These are phyloP conservation scores for Phania funesta DNA, from an alignment of 2,888 invertebrate species.

Conservation along the genomic window DNA sequence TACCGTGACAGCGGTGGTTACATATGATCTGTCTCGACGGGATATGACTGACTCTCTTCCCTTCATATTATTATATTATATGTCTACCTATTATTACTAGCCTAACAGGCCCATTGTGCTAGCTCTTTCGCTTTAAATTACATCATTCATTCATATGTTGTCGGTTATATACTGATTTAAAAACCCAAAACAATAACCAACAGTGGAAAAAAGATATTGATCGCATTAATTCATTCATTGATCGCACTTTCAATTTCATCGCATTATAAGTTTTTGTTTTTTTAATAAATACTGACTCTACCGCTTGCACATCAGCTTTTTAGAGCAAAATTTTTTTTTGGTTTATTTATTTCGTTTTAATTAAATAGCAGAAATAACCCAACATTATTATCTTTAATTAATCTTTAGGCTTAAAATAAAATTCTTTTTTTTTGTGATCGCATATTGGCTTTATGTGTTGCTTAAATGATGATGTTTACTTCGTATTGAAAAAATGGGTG, in stretches of 20 bases:
- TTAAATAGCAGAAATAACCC: slow-evolving; percentile 47
- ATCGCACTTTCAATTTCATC: slow-evolving; percentile 44
- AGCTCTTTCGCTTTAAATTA: slow-evolving; percentile 7
- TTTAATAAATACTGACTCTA: slow-evolving; percentile 4
- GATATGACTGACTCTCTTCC: no score
- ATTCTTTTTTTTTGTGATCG: not conserved
- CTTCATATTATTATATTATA: no score
- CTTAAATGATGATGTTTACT: not conserved
- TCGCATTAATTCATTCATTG: slow-evolving; percentile 48
- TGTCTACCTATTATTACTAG: not conserved
- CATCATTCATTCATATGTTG: slow-evolving; percentile 28
- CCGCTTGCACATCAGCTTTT: not conserved
- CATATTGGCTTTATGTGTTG: not conserved
- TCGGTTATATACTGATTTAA: slow-evolving; percentile 1
- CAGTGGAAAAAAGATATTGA: slow-evolving; percentile 35
- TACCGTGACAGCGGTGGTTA: no score
- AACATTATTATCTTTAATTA: slow-evolving; percentile 51
- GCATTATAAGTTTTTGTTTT: not conserved
- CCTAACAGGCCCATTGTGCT: not conserved
- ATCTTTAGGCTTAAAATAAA: slow-evolving; percentile 52
- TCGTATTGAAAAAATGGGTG: slow-evolving; percentile 36
- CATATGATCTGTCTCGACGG: no score
- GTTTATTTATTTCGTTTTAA: slow-evolving; percentile 37
- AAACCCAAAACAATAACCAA: slow-evolving; percentile 6
- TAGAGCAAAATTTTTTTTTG: slow-evolving; percentile 17